Evolutionary conservation across 2,113 vertebrate genomes (phyloP).

Genomic region (Caracal caracal): DNA sequence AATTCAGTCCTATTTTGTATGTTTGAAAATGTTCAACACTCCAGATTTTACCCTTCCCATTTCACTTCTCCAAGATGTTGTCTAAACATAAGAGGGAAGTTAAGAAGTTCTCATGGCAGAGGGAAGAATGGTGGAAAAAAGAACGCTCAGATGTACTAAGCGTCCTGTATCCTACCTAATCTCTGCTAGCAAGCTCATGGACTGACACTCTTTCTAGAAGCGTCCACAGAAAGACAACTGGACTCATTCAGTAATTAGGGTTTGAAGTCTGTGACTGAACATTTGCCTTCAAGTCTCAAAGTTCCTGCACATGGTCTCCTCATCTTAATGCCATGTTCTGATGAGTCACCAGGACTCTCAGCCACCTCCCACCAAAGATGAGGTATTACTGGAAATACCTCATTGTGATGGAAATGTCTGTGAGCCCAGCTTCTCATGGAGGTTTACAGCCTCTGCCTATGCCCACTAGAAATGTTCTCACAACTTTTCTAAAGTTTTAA

Average conservation of each 20-base stretch:
- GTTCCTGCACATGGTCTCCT: neutral
- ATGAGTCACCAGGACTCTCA: neutral
- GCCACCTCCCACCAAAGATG: neutral
- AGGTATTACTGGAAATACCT: neutral
- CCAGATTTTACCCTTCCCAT: neutral
- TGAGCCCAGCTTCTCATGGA: neutral
- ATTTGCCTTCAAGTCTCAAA: neutral
- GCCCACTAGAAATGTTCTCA: neutral
- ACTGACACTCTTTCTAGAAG: neutral
- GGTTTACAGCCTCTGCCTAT: neutral
- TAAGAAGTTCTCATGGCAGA: neutral
- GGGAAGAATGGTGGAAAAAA: neutral
- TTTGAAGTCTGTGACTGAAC: neutral
- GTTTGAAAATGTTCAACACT: neutral
- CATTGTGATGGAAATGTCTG: neutral
- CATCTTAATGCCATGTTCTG: neutral
- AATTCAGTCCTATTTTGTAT: neutral
- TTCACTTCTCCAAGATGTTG: neutral
- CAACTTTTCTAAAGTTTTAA: too few relatives aligned
- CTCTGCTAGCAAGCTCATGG: neutral
- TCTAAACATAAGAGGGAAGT: neutral
- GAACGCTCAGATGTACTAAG: neutral
- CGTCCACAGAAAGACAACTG: neutral
- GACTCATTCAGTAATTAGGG: neutral
- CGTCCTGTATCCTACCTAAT: neutral